Conservation (phyloP, 2,113 vertebrate genomes). For the Aythya baeri region DNA sequence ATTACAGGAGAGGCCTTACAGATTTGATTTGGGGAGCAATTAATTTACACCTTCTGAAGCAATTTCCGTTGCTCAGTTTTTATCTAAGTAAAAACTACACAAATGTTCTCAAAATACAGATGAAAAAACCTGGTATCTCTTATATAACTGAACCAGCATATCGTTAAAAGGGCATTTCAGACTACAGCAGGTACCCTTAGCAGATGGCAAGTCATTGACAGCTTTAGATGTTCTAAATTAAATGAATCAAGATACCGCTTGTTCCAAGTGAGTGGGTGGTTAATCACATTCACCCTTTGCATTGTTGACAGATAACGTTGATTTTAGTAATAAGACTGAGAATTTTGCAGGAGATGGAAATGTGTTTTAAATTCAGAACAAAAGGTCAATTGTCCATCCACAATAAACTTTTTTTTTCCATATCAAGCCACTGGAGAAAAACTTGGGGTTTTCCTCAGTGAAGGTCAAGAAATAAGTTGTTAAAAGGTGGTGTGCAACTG, state of each 20-base stretch:
- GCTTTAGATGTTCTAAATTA: slow-evolving; percentile 40
- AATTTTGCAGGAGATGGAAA: slow-evolving; percentile 9
- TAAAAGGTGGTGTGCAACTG: not conserved
- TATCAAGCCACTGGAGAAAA: not conserved
- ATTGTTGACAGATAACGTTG: slow-evolving; percentile 31
- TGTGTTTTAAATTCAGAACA: slow-evolving; percentile 23
- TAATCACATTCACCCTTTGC: slow-evolving; percentile 39
- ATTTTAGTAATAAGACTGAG: slow-evolving; percentile 23
- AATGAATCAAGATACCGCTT: slow-evolving; percentile 53
- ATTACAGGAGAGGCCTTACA: not conserved
- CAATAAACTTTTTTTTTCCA: not conserved
- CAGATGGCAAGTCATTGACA: slow-evolving; percentile 52
- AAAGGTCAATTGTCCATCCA: not conserved
- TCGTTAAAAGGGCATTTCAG: not conserved
- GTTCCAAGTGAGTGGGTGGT: slow-evolving; percentile 49
- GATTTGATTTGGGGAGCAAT: slow-evolving; percentile 2
- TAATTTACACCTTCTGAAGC: not conserved
- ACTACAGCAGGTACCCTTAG: slow-evolving; percentile 12
- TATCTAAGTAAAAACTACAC: not conserved
- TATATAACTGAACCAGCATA: fast-evolving
- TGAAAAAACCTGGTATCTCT: not conserved
- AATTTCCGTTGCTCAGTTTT: not conserved
- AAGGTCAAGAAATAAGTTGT: not conserved
- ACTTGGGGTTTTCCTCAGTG: not conserved
- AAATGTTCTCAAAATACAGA: not conserved